Percentiles rank a stretch among this genome's conserved stretches.
phyloP scores from a whole-genome alignment of 2,113 vertebrate species.

The Machaerirhynchus nigripectus region DNA sequence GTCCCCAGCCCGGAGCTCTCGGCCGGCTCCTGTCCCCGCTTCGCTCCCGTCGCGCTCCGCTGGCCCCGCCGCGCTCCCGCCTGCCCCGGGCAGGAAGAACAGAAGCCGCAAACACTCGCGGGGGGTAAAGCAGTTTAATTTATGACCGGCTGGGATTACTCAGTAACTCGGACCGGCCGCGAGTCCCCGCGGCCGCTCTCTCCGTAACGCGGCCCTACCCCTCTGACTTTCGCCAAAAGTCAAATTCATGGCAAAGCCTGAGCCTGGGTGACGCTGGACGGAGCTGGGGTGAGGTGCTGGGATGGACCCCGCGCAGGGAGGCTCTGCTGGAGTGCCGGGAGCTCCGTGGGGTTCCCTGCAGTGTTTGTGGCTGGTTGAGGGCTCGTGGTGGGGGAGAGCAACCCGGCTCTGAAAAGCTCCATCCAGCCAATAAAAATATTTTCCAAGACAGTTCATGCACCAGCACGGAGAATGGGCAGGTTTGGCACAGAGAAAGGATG shows the following conservation, averaged over 20 bases:
- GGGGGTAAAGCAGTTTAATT: constrained; percentile 57
- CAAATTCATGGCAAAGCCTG: background rate
- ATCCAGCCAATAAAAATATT: background rate
- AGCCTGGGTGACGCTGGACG: fast-evolving
- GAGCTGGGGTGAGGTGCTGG: background rate
- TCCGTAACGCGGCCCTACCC: background rate
- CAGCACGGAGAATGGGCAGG: background rate
- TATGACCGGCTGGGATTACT: constrained; percentile 44
- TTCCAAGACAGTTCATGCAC: background rate
- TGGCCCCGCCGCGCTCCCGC: background rate
- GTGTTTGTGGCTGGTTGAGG: background rate
- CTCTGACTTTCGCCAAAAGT: background rate
- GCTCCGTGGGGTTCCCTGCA: fast-evolving
- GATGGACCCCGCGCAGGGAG: fast-evolving
- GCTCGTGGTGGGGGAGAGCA: background rate
- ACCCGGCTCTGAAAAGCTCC: background rate
- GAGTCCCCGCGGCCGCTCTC: background rate
- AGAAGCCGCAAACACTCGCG: background rate
- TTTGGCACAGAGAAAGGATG: background rate
- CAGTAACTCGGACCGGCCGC: constrained; percentile 20
- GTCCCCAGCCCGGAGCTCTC: background rate
- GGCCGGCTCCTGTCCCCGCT: background rate
- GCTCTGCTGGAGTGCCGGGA: background rate
- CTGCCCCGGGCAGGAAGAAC: background rate
- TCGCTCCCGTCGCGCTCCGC: background rate